Base-by-base conservation (phyloP, 2,888 invertebrate genomes). In the Lepidochrysops patricia region DNA sequence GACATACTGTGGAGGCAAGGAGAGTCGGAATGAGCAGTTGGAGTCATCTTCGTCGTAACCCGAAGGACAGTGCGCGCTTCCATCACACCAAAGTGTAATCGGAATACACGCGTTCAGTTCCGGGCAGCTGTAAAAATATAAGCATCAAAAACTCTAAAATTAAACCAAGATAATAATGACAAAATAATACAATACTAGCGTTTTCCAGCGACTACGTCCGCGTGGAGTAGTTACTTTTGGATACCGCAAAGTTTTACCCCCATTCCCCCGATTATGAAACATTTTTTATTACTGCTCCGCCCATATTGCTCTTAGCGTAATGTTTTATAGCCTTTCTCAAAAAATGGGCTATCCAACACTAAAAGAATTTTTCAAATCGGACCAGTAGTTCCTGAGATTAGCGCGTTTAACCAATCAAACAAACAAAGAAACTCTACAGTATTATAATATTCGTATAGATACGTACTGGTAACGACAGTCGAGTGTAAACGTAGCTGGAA, bases 81-180 rank as follows among this genome's bases (percentile, higher is more conserved):
- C 95, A 74, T 96, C 95, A 77, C 95, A 96, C 95, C 95, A 95
- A 3, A 96, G 77, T 1, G 93, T 91, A 1, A 94, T 90, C 64
- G 93, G 94, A 70, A 95, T 95, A 76, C 95, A 96, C 0, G 95
- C 95, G 64, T 95, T 94, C 58, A 95, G 83, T 75, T 95, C 95
- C 0, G 95, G 95, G 71, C 95, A 95, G 73, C 94, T 94, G 83
- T 58, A 80, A 74, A 19, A 57, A 27, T 52, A 27, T 13, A 27
- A 52, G 7, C 9, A 29, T 19, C 19, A 54, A 29, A 15, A 29
- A 29, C 7, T 19, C 19, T 25, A 15, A 26, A 50, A 26, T 26
- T 50, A 26, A 26, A 13, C n/a, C n/a, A 2, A 50, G 26, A 50
- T 15, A 50, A 26, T 50, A 50, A 13, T 50, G 25, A 7, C 1